These are phyloP conservation scores for Drosophila austrosaltans DNA, from an alignment of 2,888 invertebrate species.

Conservation along the genomic window DNA sequence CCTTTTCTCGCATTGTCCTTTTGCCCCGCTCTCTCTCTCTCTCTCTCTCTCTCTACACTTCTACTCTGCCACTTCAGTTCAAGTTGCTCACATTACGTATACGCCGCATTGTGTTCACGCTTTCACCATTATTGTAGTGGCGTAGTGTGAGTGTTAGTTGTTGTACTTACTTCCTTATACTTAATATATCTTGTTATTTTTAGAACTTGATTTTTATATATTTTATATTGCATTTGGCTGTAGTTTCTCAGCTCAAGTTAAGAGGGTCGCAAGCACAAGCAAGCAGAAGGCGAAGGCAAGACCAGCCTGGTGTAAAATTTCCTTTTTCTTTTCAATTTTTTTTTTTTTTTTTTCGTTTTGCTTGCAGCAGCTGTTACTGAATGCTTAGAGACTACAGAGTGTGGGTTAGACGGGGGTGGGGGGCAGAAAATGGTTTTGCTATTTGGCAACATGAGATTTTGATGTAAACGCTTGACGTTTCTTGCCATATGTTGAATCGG, in stretches of 20 bases:
- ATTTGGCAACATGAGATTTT: constrained; percentile 58
- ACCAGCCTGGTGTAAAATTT: constrained; percentile 15
- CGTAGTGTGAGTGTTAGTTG: constrained; percentile 1
- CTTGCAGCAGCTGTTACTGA: constrained; percentile 29
- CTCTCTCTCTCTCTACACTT: constrained; percentile 11
- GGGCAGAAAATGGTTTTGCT: constrained; percentile 16
- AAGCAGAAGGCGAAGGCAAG: not conserved
- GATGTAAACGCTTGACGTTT: constrained; percentile 42
- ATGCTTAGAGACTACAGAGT: no score
- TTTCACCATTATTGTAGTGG: constrained; percentile 13
- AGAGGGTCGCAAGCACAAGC: constrained; percentile 21
- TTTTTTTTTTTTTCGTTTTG: no score
- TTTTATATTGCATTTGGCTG: constrained; percentile 24
- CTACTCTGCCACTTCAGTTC: not conserved
- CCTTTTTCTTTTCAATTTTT: constrained; percentile 2
- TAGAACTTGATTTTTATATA: constrained; percentile 30
- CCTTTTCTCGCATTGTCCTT: constrained; percentile 3
- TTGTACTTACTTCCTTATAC: constrained; percentile 21
- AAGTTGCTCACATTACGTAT: constrained; percentile 48
- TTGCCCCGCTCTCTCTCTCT: not conserved
- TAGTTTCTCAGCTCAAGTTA: constrained; percentile 26
- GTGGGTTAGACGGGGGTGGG: no score
- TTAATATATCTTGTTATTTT: constrained; percentile 46
- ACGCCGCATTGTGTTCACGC: constrained; percentile 49
- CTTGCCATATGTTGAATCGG: constrained; percentile 15